phyloP scores from a whole-genome alignment of 2,888 invertebrate genomes.

The Aporophyla lueneburgensis region DNA sequence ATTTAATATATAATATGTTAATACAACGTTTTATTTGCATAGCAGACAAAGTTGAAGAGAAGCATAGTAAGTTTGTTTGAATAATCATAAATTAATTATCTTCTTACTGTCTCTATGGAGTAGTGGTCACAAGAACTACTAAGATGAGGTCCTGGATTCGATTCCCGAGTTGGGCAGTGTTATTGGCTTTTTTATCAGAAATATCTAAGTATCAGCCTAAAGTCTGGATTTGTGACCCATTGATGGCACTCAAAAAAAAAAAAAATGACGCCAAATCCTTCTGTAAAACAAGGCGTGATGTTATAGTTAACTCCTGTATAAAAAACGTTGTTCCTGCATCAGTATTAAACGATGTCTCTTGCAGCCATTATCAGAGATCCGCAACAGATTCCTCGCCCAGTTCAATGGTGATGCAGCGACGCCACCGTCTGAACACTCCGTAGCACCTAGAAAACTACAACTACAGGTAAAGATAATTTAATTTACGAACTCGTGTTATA shows the following conservation, averaged over 20 bases:
- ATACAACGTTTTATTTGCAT: neutral
- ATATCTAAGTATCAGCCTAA: too few relatives aligned
- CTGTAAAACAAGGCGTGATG: too few relatives aligned
- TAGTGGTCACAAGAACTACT: too few relatives aligned
- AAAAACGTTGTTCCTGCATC: neutral
- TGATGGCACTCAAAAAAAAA: too few relatives aligned
- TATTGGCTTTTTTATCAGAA: too few relatives aligned
- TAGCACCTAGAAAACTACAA: constrained; percentile 78
- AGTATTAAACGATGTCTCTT: constrained; percentile 5
- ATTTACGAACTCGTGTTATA: neutral
- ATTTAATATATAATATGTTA: neutral
- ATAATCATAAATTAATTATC: neutral
- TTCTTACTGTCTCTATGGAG: too few relatives aligned
- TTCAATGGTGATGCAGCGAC: constrained; percentile 78
- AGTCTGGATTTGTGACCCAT: too few relatives aligned
- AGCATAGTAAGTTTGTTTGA: constrained; percentile 43
- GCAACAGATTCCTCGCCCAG: constrained; percentile 86
- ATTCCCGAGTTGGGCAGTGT: too few relatives aligned
- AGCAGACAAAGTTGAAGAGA: constrained; percentile 42
- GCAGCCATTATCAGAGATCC: constrained; percentile 91
- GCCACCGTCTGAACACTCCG: constrained; percentile 74
- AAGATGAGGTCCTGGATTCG: too few relatives aligned
- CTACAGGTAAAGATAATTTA: constrained; percentile 72
- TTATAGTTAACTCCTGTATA: neutral
- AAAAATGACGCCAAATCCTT: too few relatives aligned